A percentile compares a stretch with the other conserved stretches of the same genome.
phyloP scores from a whole-genome alignment of 2,888 invertebrate genomes.

The Plebejus melissa region DNA sequence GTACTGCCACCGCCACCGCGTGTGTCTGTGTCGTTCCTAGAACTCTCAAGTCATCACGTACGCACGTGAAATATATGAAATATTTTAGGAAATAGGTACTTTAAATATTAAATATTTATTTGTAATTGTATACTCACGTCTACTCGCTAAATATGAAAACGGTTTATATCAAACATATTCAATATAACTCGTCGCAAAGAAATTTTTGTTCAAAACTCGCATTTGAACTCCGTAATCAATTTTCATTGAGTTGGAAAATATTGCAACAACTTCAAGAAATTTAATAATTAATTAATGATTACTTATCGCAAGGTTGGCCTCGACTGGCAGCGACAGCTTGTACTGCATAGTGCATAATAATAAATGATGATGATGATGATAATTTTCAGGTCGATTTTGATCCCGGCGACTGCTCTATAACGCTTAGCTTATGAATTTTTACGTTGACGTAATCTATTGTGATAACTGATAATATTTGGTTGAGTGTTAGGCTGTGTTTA shows the following conservation, averaged over 20 bases:
- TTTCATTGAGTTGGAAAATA: not conserved
- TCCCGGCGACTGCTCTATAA: too few relatives aligned
- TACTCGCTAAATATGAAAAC: not conserved
- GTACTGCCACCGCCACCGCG: too few relatives aligned
- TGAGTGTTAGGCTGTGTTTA: too few relatives aligned
- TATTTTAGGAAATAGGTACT: not conserved
- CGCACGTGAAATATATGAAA: too few relatives aligned
- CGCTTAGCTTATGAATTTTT: too few relatives aligned
- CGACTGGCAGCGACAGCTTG: not conserved
- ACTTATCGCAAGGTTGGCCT: not conserved
- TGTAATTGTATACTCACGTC: too few relatives aligned
- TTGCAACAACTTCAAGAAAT: not conserved
- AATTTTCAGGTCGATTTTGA: too few relatives aligned
- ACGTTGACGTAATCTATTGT: too few relatives aligned
- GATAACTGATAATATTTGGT: too few relatives aligned
- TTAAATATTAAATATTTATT: not conserved
- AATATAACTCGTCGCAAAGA: not conserved
- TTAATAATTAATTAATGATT: not conserved
- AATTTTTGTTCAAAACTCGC: not conserved
- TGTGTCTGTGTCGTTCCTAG: too few relatives aligned
- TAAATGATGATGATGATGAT: not conserved
- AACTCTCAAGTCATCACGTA: too few relatives aligned
- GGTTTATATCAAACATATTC: not conserved
- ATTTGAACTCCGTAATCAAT: not conserved
- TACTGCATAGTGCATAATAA: too few relatives aligned